Conservation (phyloP, 1,140 invertebrate species). For the Megathymus violae region DNA sequence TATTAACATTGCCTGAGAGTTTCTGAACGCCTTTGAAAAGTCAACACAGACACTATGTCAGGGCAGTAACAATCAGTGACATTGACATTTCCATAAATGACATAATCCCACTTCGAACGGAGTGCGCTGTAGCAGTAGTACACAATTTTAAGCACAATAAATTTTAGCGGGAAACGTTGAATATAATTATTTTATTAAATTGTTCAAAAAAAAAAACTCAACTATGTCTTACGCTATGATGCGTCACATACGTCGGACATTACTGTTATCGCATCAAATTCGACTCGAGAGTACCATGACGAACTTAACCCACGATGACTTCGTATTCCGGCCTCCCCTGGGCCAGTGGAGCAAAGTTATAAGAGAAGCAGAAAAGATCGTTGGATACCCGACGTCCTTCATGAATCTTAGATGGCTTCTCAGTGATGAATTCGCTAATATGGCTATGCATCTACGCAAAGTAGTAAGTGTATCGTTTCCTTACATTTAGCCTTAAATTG, state of each 20-base stretch:
- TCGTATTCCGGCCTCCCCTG: constrained; percentile 68
- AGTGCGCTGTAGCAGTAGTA: constrained; percentile 41
- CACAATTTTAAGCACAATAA: constrained; percentile 34
- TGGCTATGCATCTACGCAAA: constrained; percentile 93
- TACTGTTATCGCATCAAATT: constrained; percentile 59
- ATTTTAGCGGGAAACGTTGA: constrained; percentile 41
- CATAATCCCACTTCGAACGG: constrained; percentile 52
- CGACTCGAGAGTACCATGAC: constrained; percentile 68
- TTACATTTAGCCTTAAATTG: background rate
- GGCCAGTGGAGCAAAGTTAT: constrained; percentile 76
- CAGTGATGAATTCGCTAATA: constrained; percentile 95
- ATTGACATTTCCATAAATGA: too few relatives aligned
- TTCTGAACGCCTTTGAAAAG: too few relatives aligned
- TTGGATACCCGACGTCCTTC: constrained; percentile 96
- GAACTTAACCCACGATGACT: constrained; percentile 71
- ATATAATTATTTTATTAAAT: constrained; percentile 39
- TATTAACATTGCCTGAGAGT: too few relatives aligned
- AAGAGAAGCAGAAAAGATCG: constrained; percentile 95
- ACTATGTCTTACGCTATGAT: constrained; percentile 70
- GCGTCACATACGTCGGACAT: constrained; percentile 62
- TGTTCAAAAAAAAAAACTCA: constrained; percentile 22
- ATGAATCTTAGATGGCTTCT: constrained; percentile 93
- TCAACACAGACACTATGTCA: too few relatives aligned
- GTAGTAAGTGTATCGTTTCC: constrained; percentile 83
- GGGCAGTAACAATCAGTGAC: too few relatives aligned